phyloP scores from a whole-genome alignment of 2,888 invertebrate genomes.

The Cheilosia pagana region DNA sequence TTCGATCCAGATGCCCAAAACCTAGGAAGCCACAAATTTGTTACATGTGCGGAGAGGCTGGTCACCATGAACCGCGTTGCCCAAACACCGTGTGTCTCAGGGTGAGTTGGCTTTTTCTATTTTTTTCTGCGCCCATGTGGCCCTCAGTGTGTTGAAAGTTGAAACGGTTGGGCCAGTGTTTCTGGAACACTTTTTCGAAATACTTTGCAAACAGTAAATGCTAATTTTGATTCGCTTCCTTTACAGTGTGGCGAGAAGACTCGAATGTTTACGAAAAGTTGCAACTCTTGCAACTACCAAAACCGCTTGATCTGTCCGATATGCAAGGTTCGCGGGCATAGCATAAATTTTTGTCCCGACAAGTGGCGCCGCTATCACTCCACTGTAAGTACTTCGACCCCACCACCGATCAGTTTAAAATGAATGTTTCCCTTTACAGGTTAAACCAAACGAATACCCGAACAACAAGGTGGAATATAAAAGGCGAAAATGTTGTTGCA shows the following conservation, averaged over 20 bases:
- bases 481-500: constrained; percentile 84
- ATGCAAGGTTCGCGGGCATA: constrained; percentile 88
- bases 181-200: background rate
- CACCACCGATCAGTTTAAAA: background rate
- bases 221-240: constrained; percentile 43
- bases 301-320: constrained; percentile 84
- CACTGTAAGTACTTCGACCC: constrained; percentile 85
- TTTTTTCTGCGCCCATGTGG: background rate
- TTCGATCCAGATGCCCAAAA: constrained; percentile 85
- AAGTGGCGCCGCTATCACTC: constrained; percentile 90
- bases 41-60: constrained; percentile 87
- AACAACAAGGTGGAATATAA: constrained; percentile 78
- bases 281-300: constrained; percentile 85
- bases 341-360: constrained; percentile 87
- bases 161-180: too few relatives aligned
- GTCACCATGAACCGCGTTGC: constrained; percentile 88
- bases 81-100: constrained; percentile 89
- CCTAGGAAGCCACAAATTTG: constrained; percentile 86
- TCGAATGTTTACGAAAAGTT: constrained; percentile 85
- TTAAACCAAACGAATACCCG: constrained; percentile 82
- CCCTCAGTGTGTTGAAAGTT: too few relatives aligned
- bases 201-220: background rate
- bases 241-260: constrained; percentile 88
- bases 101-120: constrained; percentile 83
- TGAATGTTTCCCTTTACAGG: constrained; percentile 81